Conservation (phyloP, 2,113 vertebrate species). For the Smithornis capensis region DNA sequence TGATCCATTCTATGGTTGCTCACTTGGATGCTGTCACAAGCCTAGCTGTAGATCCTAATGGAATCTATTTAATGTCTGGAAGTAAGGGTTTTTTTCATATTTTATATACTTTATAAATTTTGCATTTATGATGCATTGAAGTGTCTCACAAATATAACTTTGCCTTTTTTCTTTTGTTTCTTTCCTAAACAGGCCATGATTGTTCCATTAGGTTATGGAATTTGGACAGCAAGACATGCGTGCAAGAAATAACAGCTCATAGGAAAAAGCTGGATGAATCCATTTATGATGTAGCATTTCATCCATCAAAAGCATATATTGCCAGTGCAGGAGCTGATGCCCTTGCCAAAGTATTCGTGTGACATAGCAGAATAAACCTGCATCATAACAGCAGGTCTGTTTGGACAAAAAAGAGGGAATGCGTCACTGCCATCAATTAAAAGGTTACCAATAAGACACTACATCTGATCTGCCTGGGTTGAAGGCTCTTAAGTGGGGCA, state of each 20-base stretch:
- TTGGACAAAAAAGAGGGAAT: conserved; percentile 77
- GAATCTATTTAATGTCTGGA: conserved; percentile 99
- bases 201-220: conserved; percentile 99
- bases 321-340: conserved; percentile 97
- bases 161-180: background rate
- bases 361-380: conserved; percentile 71
- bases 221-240: conserved; percentile 98
- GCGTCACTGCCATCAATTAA: conserved; percentile 84
- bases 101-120: background rate
- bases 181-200: conserved; percentile 88
- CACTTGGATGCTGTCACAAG: conserved; percentile 98
- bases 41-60: conserved; percentile 97
- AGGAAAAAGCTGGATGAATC: conserved; percentile 98
- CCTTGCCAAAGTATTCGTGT: conserved; percentile 97
- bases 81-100: conserved; percentile 78
- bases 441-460: conserved; percentile 81
- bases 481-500: conserved; percentile 67
- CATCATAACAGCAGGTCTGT: conserved; percentile 70
- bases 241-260: conserved; percentile 98
- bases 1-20: conserved; percentile 98
- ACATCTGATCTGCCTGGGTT: conserved; percentile 78
- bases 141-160: background rate
- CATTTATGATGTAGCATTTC: conserved; percentile 99
- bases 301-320: conserved; percentile 98
- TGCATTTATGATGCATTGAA: background rate